Evolutionary conservation across 2,888 invertebrate species (phyloP), one percentile per base, ranked within the genome.

Genomic region (Apamea monoglypha): DNA sequence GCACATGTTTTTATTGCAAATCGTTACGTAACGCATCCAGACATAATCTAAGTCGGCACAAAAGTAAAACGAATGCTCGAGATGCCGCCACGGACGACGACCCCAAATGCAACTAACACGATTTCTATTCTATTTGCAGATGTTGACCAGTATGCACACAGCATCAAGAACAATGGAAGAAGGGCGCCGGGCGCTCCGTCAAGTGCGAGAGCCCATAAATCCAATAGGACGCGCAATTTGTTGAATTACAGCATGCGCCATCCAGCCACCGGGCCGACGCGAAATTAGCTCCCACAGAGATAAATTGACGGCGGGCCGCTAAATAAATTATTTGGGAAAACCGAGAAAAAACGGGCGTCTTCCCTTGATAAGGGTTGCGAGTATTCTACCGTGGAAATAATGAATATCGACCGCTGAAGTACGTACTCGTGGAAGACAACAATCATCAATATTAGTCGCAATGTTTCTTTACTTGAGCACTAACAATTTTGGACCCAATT

Each of bases 281-380:
- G 95, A 96, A 97, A 97, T 97, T 97, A 97, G 97, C 97, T 96
- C 96, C 95, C 96, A 94, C 95, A 94, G 96, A 96, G 96, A 96
- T 96, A 96, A 96, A 97, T 97, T 96, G 97, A 96, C 94, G 96
- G 95, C 95, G 92, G 95, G 89, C 95, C 94, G 96, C 96, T 96
- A 96, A 97, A 97, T 97, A 97, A 97, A 97, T 97, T 96, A 97
- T 97, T 97, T 96, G 96, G 96, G 96, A 96, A 96, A 96, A 96
- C 96, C 96, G 96, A 96, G 96, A 96, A 96, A 97, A 97, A 97
- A 96, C 96, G 94, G 94, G 94, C 96, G 94, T 96, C 96, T 96
- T 96, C 94, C 93, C 95, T 96, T 96, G 96, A 97, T 97, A 96
- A 97, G 96, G 96, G 96, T 96, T 96, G 96, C 93, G 94, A 92